Evolutionary conservation across 2,888 invertebrate genomes (phyloP), one percentile per base, ranked within the genome.

Genomic region (Frankliniella intonsa): DNA sequence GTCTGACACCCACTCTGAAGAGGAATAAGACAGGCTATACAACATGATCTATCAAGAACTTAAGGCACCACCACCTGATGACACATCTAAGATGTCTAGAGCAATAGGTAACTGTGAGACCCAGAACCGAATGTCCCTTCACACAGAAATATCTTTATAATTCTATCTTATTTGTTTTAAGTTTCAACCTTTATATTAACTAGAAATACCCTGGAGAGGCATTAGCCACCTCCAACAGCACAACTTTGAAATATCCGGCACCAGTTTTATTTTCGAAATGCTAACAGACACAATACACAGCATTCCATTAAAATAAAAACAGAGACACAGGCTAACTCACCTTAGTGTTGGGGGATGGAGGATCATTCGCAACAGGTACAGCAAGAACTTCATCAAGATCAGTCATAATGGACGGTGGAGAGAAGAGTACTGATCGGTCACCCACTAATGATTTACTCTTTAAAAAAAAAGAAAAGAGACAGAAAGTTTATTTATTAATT

Each of bases 381-480:
- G 69, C 69, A 76, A 76, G 69, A 76, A 76, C 69, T 76, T 84
- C 83, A 50, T 82, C 81, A 25, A 84, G 82, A 86, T 96, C 93
- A 87, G 95, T 94, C 86, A 96, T 92, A 84, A 97, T 94, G 27
- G 95, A 95, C 0, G 96, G 94, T 0, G 97, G 96, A 0, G 96
- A 96, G 87, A 96, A 96, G 85, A 95, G 89, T 12, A 94, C 92
- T 81, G 94, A 95, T 62, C 92, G 92, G 86, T 94, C 93, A 8
- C 91, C 92, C 86, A 97, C 88, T 86, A 97, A 88, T 82, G 94
- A 94, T 90, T 96, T 96, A 88, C 96, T 96, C 95, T 95, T 91
- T 81, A 50, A 55, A 82, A 65, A 80, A 82, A 27, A 80, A 38
- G 62, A 49, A 76, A 80, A 50, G 79, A 55, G 81, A 25, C 65